Evolutionary conservation across 2,888 invertebrate genomes (phyloP).

Genomic region (Catocala fraxini): DNA sequence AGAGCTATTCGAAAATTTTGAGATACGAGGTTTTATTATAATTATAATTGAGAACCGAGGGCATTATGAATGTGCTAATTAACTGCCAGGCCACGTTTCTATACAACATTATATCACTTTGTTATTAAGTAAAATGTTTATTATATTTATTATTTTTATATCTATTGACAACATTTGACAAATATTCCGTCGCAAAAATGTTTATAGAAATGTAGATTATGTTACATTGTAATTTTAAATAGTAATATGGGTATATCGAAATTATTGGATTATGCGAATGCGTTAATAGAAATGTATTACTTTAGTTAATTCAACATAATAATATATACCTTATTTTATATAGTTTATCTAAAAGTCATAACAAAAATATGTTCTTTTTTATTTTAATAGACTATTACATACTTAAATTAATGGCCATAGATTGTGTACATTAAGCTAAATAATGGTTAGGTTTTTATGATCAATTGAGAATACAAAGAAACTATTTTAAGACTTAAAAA

Average conservation of each 20-base stretch:
- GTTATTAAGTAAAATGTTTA: conserved; percentile 22
- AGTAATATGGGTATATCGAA: conserved; percentile 18
- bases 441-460: conserved; percentile 25
- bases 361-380: conserved; percentile 32
- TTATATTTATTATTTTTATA: conserved; percentile 22
- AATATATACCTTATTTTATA: not conserved
- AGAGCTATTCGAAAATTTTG: not conserved
- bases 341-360: conserved; percentile 25
- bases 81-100: conserved; percentile 32
- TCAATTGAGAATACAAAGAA: not conserved
- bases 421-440: conserved; percentile 46
- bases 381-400: conserved; percentile 28
- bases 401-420: conserved; percentile 52
- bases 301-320: not conserved
- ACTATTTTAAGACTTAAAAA: conserved; percentile 14
- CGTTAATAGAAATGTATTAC: conserved; percentile 16
- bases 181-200: conserved; percentile 24
- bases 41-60: conserved; percentile 27
- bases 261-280: conserved; percentile 27
- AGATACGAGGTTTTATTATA: not conserved
- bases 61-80: conserved; percentile 27
- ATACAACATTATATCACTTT: conserved; percentile 19
- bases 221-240: conserved; percentile 7
- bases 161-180: conserved; percentile 13
- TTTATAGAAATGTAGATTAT: conserved; percentile 9